A percentile compares a stretch with the other conserved stretches of the same genome.
Evolutionary conservation across 2,888 invertebrate species (phyloP).

Genomic region (Vesta saturnalis): DNA sequence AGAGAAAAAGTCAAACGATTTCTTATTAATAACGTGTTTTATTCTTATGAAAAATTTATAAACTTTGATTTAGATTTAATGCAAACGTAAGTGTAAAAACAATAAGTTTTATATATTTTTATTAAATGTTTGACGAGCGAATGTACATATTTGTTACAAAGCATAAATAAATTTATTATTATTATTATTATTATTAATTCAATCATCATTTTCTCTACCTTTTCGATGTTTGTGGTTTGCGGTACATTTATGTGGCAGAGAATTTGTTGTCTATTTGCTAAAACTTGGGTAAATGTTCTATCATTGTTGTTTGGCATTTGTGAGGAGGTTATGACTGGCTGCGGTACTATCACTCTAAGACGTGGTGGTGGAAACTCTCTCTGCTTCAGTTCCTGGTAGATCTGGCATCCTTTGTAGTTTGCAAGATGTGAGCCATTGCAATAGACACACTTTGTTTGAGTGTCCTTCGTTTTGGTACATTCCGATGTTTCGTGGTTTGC

Average conservation of each 20-base stretch:
- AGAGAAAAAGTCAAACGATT: no score
- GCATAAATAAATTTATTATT: no score
- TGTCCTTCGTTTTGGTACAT: conserved; percentile 11
- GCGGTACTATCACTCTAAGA: not conserved
- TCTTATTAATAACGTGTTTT: no score
- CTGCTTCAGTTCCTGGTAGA: not conserved
- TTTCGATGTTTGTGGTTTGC: not conserved
- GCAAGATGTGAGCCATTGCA: conserved; percentile 6
- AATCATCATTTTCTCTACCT: not conserved
- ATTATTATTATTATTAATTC: no score
- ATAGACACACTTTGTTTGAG: conserved; percentile 14
- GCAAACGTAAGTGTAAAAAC: no score
- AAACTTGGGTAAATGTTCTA: not conserved
- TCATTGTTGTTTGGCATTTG: conserved; percentile 5
- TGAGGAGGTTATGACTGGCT: not conserved
- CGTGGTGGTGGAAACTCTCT: conserved; percentile 12
- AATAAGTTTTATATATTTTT: no score
- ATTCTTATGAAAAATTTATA: no score
- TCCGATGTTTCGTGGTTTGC: conserved; percentile 13
- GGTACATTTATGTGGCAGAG: not conserved
- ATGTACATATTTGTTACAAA: no score
- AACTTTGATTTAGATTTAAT: no score
- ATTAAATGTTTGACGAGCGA: no score
- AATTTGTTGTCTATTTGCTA: conserved; percentile 5
- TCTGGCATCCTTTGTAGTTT: no score